Evolutionary conservation across 1,140 invertebrate genomes (phyloP), one percentile per base, ranked within the genome.

Genomic region (Bombus impatiens): DNA sequence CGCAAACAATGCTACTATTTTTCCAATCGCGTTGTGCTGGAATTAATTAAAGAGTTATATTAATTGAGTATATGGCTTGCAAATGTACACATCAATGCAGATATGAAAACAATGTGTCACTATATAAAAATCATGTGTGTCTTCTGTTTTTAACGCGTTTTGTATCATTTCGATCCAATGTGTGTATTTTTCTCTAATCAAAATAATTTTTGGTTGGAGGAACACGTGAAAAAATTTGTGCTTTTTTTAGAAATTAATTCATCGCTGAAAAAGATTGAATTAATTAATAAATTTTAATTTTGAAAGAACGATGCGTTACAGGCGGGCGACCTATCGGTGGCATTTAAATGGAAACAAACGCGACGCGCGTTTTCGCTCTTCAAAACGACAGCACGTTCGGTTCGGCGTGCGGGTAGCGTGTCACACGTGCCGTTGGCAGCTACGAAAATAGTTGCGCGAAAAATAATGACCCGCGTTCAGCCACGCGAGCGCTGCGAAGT

Each of bases 281-380:
- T 70, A 18, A n/a, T 57, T 28, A 70, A 59, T 77, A 53, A 53
- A 53, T 53, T 22, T 53, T 53, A 2, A 22, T 80, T 70, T 22
- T 2, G 35, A 57, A 37, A 35, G 28, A 44, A 35, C 9, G 25
- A 25, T 47, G 78, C 22, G 28, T 75, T 28, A 44, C 37, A 65
- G 25, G 59, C 32, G 47, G 25, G 3, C 18, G 53, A 53, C 47
- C 71, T 84, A 87, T 88, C 85, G 87, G 77, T 82, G 88, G 78
- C 91, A 92, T 94, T 94, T 94, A 94, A 94, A 93, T 91, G 93
- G 91, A 93, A 94, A 94, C 92, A 94, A 95, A 94, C 92, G 92
- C 90, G 90, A 91, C 89, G 92, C 91, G 88, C 88, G 89, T 91
- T 88, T 84, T 77, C 79, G 71, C 44, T 78, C n/a, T 65, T 79